Base-by-base conservation (phyloP, 64 coral and sea anemone species). In the Pocillopora verrucosa region DNA sequence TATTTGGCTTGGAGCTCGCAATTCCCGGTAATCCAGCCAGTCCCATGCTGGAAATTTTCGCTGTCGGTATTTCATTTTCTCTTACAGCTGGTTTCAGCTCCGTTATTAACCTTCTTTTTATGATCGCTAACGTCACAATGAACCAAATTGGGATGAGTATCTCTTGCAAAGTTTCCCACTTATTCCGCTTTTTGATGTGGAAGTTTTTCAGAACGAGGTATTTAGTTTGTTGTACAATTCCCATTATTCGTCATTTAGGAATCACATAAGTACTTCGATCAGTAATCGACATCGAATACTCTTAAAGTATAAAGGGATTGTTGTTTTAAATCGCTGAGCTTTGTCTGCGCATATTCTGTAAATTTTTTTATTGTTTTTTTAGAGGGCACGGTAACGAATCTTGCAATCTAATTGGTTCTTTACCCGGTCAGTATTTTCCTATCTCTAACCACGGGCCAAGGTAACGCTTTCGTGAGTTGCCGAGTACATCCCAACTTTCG, bases 101-200 rank as follows among this genome's bases (percentile, higher is more conserved):
- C 0, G 75, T 80, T 61, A 22, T 74, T 5, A 88, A 63, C 0
- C 60, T 56, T 16, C 83, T 60, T 63, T 73, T 91, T 30, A 96
- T 88, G 1, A 83, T 36, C 2, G 93, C 59, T 5, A 96, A 78
- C 13, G 93, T 64, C 0, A 93, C 4, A 13, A 93, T 73, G 88
- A 88, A 90, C 61, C 90, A 96, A 45, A 96, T 91, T 56, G 95
- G 95, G 34, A 91, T 87, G 1, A 96, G 75, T 58, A 96, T 62
- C 69, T 96, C 95, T 91, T 96, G 91, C 26, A 96, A 34, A 19
- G 95, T 96, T 75, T 93, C 80, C 61, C 81, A 87, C 41, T 88
- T 82, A 26, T 96, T 89, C 76, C 95, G 76, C 12, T 83, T 85
- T 81, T 96, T 96, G 72, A 90, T 88, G 20, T 82, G 82, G 26